These are phyloP conservation scores for Aphis gossypii DNA, from an alignment of 1,140 invertebrate genomes.

Conservation along the genomic window DNA sequence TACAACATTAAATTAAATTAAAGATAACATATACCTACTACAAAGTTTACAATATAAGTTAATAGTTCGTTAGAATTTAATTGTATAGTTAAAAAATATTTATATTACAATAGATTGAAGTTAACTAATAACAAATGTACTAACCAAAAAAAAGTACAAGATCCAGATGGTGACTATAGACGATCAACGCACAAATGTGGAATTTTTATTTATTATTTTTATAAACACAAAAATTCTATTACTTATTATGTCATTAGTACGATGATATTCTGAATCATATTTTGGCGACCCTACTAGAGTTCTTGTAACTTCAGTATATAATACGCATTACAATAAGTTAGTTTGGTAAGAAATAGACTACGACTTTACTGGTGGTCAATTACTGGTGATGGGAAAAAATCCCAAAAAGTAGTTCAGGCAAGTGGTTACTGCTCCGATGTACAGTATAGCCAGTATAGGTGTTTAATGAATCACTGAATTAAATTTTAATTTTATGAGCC, in stretches of 20 bases:
- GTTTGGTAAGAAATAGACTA: neutral
- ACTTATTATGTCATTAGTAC: neutral
- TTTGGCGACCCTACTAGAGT: neutral
- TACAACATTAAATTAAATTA: neutral
- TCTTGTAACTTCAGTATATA: neutral
- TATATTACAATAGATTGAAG: no score
- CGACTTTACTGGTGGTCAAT: neutral
- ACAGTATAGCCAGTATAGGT: no score
- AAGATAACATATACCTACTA: neutral
- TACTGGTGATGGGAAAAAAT: neutral
- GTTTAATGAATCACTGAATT: no score
- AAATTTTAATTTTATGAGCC: no score
- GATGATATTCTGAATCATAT: neutral
- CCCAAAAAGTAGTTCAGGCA: no score
- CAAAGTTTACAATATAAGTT: neutral
- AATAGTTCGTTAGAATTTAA: neutral
- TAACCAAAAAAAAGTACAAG: no score
- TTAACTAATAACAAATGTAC: no score
- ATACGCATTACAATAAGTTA: neutral
- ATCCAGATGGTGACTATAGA: neutral
- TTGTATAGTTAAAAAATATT: no score
- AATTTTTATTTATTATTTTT: neutral
- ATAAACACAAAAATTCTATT: neutral
- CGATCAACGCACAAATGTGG: neutral
- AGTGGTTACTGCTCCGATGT: no score